Evolutionary conservation across 2,113 vertebrate genomes (phyloP).

Genomic region (Albula glossodonta): DNA sequence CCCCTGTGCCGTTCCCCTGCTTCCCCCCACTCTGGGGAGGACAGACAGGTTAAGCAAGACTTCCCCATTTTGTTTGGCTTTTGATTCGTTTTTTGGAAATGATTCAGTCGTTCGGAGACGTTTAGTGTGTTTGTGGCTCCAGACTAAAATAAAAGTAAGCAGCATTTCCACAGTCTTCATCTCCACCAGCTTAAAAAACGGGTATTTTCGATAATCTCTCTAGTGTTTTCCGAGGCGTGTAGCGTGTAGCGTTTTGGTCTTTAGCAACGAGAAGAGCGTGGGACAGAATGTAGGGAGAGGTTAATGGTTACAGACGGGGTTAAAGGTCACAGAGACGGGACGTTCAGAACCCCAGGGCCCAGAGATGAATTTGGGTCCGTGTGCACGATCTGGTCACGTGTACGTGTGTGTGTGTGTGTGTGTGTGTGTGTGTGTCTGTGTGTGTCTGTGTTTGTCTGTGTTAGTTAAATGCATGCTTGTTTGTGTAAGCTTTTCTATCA

Average conservation of each 20-base stretch:
- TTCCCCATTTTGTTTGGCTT: background rate
- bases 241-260: background rate
- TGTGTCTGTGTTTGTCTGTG: background rate
- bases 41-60: no score
- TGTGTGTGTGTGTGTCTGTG: background rate
- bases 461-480: background rate
- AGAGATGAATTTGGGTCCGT: background rate
- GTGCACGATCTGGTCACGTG: background rate
- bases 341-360: background rate
- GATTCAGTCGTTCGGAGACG: background rate
- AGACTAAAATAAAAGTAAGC: background rate
- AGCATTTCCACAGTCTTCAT: background rate
- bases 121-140: background rate
- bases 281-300: background rate
- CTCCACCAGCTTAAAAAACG: background rate
- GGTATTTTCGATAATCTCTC: background rate
- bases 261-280: no score
- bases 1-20: constrained; percentile 23
- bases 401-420: background rate
- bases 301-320: background rate
- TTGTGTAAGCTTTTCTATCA: background rate
- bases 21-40: background rate
- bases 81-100: background rate
- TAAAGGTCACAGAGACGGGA: background rate
- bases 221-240: background rate